Evolutionary conservation across 2,797 vertebrate genomes (phyloP).

Genomic region (Anisognathus igniventris): DNA sequence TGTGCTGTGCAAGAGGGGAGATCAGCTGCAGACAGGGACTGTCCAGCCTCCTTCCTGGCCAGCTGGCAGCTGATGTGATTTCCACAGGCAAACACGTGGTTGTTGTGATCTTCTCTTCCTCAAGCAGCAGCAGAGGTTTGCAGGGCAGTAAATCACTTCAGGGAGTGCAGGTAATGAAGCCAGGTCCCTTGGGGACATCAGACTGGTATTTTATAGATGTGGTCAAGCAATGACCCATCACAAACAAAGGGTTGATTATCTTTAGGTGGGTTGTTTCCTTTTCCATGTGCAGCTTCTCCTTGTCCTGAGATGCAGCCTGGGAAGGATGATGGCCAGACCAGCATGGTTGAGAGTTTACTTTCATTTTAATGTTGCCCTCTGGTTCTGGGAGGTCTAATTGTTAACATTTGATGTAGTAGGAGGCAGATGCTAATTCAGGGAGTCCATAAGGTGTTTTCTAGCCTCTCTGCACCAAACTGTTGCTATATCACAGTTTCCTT

Average conservation of each 20-base stretch:
- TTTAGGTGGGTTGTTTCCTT: background rate
- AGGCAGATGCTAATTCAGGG: background rate
- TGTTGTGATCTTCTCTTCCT: background rate
- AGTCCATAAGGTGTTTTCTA: no score
- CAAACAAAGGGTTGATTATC: background rate
- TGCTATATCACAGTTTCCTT: no score
- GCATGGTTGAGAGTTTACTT: background rate
- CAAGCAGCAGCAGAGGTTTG: background rate
- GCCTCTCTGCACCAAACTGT: no score
- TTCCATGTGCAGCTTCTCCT: background rate
- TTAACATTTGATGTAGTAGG: background rate
- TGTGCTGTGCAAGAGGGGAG: background rate
- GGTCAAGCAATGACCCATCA: background rate
- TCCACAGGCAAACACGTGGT: background rate
- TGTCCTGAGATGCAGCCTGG: background rate
- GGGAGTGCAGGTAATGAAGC: background rate
- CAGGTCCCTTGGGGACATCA: background rate
- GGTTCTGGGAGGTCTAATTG: background rate
- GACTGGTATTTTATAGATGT: background rate
- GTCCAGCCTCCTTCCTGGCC: background rate
- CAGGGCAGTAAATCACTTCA: background rate
- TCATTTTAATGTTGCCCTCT: background rate
- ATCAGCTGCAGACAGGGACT: background rate
- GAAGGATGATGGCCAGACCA: background rate
- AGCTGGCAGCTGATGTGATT: background rate